Percentiles rank a stretch among this genome's conserved stretches.
These are phyloP conservation scores for Autographa gamma DNA, from an alignment of 2,888 invertebrate species.

Conservation along the genomic window DNA sequence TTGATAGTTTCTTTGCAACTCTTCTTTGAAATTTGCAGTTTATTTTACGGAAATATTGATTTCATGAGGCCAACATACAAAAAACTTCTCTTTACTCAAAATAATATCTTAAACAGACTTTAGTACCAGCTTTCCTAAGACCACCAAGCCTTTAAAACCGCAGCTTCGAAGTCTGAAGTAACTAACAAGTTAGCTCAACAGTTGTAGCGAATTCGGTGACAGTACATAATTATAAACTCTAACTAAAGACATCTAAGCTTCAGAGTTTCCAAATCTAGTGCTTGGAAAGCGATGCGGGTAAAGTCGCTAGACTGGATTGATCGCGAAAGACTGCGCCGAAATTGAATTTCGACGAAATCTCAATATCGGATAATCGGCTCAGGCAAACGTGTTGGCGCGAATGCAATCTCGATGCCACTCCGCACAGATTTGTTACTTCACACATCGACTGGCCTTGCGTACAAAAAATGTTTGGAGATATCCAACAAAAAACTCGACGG, in stretches of 20 bases:
- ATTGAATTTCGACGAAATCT: conserved; percentile 79
- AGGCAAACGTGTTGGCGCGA: conserved; percentile 66
- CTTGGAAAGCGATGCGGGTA: conserved; percentile 30
- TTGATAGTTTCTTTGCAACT: too few species aligned
- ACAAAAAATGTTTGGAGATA: conserved; percentile 3
- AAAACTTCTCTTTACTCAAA: not conserved
- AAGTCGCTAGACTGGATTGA: conserved; percentile 59
- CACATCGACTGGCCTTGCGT: conserved; percentile 21
- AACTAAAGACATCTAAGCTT: conserved; percentile 28
- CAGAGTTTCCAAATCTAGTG: conserved; percentile 37
- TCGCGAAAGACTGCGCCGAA: conserved; percentile 72
- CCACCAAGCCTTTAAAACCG: conserved; percentile 21
- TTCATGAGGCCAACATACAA: not conserved
- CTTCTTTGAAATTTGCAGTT: too few species aligned
- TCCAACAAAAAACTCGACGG: not conserved
- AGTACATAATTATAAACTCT: conserved; percentile 39
- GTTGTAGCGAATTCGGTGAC: conserved; percentile 31
- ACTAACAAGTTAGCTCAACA: conserved; percentile 38
- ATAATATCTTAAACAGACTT: not conserved
- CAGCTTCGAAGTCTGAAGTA: conserved; percentile 22
- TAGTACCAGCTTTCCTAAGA: conserved; percentile 13
- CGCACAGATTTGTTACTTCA: conserved; percentile 57
- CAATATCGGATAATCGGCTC: conserved; percentile 82
- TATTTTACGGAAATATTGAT: too few species aligned
- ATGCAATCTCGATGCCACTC: conserved; percentile 69